Conservation (phyloP, 2,797 vertebrate genomes). For the Psittacula echo region DNA sequence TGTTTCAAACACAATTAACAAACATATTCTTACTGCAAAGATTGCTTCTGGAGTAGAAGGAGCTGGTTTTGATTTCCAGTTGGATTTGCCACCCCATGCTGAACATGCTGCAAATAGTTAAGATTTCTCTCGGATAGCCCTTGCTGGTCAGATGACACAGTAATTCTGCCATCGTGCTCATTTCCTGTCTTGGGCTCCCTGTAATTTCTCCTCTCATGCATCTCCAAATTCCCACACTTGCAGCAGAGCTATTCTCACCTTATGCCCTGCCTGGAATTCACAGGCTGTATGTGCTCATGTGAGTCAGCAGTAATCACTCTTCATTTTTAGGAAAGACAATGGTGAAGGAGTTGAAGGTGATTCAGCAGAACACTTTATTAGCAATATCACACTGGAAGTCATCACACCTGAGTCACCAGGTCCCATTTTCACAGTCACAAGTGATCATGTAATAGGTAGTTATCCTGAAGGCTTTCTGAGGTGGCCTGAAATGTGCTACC, state of each 20-base stretch:
- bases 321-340: not conserved
- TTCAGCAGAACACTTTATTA: slow-evolving; percentile 25
- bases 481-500: not conserved
- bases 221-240: not conserved
- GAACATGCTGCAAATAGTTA: not conserved
- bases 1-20: not conserved
- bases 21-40: not conserved
- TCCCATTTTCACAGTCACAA: not conserved
- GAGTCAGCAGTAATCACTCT: slow-evolving; percentile 20
- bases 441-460: not conserved
- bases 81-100: not conserved
- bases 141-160: not conserved
- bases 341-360: not conserved
- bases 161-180: not conserved
- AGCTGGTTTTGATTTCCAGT: not conserved
- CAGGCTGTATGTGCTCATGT: not conserved
- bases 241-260: not conserved
- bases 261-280: not conserved
- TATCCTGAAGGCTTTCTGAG: not conserved
- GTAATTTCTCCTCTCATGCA: not conserved
- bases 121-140: not conserved
- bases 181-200: not conserved
- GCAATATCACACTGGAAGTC: not conserved
- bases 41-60: not conserved
- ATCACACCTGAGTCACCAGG: not conserved